Conservation (phyloP, 2,113 vertebrate species). For the Engraulis encrasicolus region DNA sequence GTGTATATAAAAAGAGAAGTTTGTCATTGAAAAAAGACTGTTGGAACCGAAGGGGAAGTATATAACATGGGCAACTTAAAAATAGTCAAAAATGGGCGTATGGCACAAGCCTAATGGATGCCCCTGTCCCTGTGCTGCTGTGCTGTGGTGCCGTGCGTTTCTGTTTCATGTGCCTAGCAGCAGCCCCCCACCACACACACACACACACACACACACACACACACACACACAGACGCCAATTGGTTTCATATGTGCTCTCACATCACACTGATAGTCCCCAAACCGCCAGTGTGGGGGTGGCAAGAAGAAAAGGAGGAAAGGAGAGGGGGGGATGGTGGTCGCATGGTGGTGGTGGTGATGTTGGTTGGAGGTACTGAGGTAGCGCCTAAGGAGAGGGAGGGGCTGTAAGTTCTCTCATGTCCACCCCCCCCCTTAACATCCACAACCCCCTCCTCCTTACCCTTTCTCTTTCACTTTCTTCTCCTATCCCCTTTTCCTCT, state of each 20-base stretch:
- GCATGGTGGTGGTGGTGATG: too few species aligned
- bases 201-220: too few species aligned
- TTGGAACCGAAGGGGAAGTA: neutral
- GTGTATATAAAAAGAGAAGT: neutral
- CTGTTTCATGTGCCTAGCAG: too few species aligned
- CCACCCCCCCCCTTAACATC: slow-evolving; percentile 21
- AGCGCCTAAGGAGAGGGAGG: neutral
- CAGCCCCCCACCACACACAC: neutral
- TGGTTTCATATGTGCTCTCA: slow-evolving; percentile 52
- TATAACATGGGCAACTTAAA: neutral
- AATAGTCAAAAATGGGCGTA: neutral
- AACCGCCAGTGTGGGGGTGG: slow-evolving; percentile 38
- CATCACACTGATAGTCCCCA: slow-evolving; percentile 42
- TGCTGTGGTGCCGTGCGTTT: too few species aligned
- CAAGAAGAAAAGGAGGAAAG: slow-evolving; percentile 27
- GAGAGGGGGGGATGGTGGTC: neutral
- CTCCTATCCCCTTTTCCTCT: neutral
- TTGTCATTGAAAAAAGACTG: neutral
- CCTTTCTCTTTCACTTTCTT: neutral
- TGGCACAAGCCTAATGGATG: too few species aligned
- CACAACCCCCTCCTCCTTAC: slow-evolving; percentile 11
- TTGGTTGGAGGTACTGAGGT: too few species aligned
- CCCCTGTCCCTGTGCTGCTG: too few species aligned
- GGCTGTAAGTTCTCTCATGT: neutral
- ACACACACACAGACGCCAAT: too few species aligned